Base-by-base conservation (phyloP, 2,113 vertebrate species). In the Rhinolophus ferrumequinum region DNA sequence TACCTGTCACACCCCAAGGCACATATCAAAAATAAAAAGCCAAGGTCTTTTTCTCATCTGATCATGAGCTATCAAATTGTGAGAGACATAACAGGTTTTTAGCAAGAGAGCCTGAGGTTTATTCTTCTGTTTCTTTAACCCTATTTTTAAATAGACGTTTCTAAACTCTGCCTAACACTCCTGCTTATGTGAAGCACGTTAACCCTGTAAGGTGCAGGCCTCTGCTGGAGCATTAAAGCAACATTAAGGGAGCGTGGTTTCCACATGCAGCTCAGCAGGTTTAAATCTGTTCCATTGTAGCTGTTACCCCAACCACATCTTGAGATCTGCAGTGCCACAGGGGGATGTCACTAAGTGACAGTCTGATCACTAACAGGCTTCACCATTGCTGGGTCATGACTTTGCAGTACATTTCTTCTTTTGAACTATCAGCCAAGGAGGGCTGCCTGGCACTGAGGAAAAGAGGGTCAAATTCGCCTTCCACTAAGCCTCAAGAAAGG, bases 1-100 rank as follows among this genome's bases (percentile, higher is more conserved):
- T 91, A 96, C 96, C 94, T 96, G 94, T 97, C 97, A 88, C 50
- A 41, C 10, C 28, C 52, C 92, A 70, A 69, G 72, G 35, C 86
- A 52, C 62, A 8, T 41, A 76, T 14, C 80, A 75, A 90, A 90
- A 66, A 85, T 77, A 72, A 88, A 77, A 93, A 85, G 81, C 50
- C 60, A 80, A 50, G 15, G 35, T 73, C 35, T 77, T 93, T 54
- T 76, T 88, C 76, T 95, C 50, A n/a, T 75, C 24, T 50, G 5
- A 11, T 22, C 26, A 11, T 11, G 47, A 79, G 73, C 44, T 77
- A 60, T 64, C 56, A 60, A 77, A 56, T 69, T 86, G 52, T 21
- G n/a, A 95, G 64, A 82, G 35, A 19, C n/a, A 12, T 1, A 56
- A 56, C 19, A 52, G 38, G 62, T 47, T 96, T 86, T 93, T 28